A percentile compares a stretch with the other conserved stretches of the same genome.
Conservation (phyloP, 1,140 invertebrate species). For the Contarinia nasturtii region DNA sequence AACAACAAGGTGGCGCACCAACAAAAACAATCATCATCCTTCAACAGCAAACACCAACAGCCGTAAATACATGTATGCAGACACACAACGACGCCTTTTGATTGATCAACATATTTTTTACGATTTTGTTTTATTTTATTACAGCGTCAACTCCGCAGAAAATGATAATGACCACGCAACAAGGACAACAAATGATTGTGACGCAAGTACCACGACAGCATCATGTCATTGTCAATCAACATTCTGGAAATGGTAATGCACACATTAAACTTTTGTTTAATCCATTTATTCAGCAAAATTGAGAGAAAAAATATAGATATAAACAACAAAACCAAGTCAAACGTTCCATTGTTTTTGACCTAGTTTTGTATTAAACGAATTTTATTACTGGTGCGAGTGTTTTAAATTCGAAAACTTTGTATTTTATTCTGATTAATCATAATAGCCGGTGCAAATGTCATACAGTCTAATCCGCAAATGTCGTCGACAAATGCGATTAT, state of each 20-base stretch:
- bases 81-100: slow-evolving; percentile 3
- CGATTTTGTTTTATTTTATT: too few species aligned
- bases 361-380: too few species aligned
- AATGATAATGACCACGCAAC: slow-evolving; percentile 41
- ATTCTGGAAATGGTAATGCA: slow-evolving; percentile 4
- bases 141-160: slow-evolving; percentile 23
- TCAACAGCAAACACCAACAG: slow-evolving; percentile 32
- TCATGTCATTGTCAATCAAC: slow-evolving; percentile 17
- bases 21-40: slow-evolving; percentile 53
- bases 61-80: not conserved
- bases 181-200: slow-evolving; percentile 43
- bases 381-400: too few species aligned
- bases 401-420: too few species aligned
- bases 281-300: not conserved
- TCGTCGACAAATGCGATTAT: not conserved
- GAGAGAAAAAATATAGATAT: too few species aligned
- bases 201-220: slow-evolving; percentile 24
- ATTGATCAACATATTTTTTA: too few species aligned
- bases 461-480: not conserved
- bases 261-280: not conserved
- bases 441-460: not conserved
- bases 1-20: slow-evolving; percentile 31
- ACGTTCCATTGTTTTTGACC: too few species aligned
- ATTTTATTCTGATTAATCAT: too few species aligned
- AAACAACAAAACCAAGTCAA: too few species aligned